These are phyloP conservation scores for Arenaria interpres DNA, from an alignment of 2,113 vertebrate species.

Conservation along the genomic window DNA sequence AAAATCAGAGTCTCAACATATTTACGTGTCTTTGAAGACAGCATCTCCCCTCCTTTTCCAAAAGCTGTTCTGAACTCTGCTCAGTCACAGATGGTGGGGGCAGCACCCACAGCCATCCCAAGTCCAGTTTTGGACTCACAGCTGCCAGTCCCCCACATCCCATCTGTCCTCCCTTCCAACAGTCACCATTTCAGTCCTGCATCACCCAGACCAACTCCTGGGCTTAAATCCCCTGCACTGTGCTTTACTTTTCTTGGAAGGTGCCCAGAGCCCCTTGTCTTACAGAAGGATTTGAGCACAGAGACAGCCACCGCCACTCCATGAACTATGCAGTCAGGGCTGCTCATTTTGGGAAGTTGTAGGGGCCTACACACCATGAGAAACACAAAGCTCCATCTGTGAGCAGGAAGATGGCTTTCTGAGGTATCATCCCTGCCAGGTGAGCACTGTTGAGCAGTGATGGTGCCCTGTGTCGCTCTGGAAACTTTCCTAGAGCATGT, in stretches of 20 bases:
- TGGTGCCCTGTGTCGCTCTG: not conserved
- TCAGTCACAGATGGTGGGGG: not conserved
- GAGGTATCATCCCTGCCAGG: not conserved
- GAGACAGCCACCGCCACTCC: not conserved
- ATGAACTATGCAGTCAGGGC: not conserved
- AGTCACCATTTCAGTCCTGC: not conserved
- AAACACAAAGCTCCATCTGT: rapidly evolving
- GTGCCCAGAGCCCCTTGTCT: not conserved
- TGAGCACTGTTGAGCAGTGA: rapidly evolving
- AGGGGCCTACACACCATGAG: not conserved
- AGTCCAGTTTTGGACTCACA: not conserved
- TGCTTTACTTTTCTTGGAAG: not conserved
- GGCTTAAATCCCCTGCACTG: not conserved
- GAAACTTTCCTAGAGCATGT: not conserved
- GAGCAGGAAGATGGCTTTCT: not conserved
- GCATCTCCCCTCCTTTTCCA: not conserved
- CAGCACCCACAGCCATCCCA: not conserved
- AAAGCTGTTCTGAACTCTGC: not conserved
- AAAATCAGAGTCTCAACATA: not conserved
- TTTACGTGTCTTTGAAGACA: not conserved
- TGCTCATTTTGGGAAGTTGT: not conserved
- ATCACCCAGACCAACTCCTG: not conserved
- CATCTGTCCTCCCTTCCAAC: not conserved
- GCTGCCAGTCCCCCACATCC: not conserved
- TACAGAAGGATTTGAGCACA: not conserved